Evolutionary conservation across 2,797 vertebrate species (phyloP), one percentile per base, ranked within the genome.

Genomic region (Acanthiza pusilla): DNA sequence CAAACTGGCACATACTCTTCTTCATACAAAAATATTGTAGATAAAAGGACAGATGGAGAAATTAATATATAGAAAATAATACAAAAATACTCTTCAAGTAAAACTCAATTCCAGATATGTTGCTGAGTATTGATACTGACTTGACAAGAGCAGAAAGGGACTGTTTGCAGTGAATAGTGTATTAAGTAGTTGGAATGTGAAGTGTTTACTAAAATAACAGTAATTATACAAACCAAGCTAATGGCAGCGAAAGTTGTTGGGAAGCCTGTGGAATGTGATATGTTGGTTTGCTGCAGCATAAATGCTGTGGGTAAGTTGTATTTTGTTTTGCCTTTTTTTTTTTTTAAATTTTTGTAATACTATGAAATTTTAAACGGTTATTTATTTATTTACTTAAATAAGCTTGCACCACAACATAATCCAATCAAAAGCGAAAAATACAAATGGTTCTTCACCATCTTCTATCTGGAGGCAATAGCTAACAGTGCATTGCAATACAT

Each of bases 131-230:
- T 71, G 73, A 17, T 75, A 60, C 3, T 60, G 51, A 63, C 3
- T 81, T 93, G 82, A 58, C 1, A 4, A 48, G 42, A 93, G 61
- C 47, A 83, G 68, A 78, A 74, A 42, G 26, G 51, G 84, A 29
- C 65, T 34, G 36, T 84, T 81, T 81, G 32, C 82, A 86, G 42
- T 78, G 70, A 89, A 60, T 74, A 77, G 85, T 86, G 13, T 67
- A 84, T 93, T 81, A 80, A 91, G 58, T 55, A 58, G 62, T 9
- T 65, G 25, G 61, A 94, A 89, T 91, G 74, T 68, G 78, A 94
- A 85, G 65, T 89, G 77, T 89, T 91, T 95, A 70, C 58, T 91
- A 42, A 91, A 93, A 81, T 88, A 93, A 83, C 36, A 78, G 51
- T 88, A 60, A 74, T 93, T 89, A 66, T 54, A 88, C 70, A 90